A percentile compares a stretch with the other conserved stretches of the same genome.
phyloP scores from a whole-genome alignment of 2,888 invertebrate species.

The Tromatobia lineatoria region DNA sequence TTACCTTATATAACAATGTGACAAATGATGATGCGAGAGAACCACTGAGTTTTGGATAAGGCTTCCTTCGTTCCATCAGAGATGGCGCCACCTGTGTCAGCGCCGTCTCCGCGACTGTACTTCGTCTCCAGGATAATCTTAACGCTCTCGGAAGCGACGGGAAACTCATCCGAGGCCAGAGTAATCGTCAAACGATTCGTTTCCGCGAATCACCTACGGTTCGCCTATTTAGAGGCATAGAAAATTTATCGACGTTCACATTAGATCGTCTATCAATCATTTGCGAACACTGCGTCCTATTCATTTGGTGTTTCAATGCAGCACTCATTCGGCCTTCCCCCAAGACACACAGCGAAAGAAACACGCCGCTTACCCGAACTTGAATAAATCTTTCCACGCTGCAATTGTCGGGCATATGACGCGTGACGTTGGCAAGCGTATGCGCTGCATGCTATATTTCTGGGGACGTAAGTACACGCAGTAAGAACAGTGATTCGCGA shows the following conservation, averaged over 20 bases:
- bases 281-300: constrained; percentile 60
- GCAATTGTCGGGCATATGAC: constrained; percentile 67
- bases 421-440: constrained; percentile 67
- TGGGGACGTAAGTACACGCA: constrained; percentile 13
- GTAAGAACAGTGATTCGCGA: constrained; percentile 26
- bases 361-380: constrained; percentile 60
- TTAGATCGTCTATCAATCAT: constrained; percentile 66
- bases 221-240: constrained; percentile 37
- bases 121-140: constrained; percentile 33
- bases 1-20: background rate
- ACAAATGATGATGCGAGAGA: constrained; percentile 58
- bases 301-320: constrained; percentile 63
- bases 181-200: constrained; percentile 42
- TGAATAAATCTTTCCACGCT: constrained; percentile 68
- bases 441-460: constrained; percentile 24
- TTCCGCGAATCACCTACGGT: constrained; percentile 11
- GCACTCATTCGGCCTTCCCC: constrained; percentile 50
- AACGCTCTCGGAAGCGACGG: constrained; percentile 18
- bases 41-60: constrained; percentile 68
- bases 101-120: constrained; percentile 30
- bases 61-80: constrained; percentile 71
- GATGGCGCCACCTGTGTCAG: constrained; percentile 75
- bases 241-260: constrained; percentile 66
- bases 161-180: constrained; percentile 15
- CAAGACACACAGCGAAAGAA: constrained; percentile 53